A percentile compares a stretch with the other conserved stretches of the same genome.
These are phyloP conservation scores for Gallinago undulata DNA, from an alignment of 2,113 vertebrate species.

Conservation along the genomic window DNA sequence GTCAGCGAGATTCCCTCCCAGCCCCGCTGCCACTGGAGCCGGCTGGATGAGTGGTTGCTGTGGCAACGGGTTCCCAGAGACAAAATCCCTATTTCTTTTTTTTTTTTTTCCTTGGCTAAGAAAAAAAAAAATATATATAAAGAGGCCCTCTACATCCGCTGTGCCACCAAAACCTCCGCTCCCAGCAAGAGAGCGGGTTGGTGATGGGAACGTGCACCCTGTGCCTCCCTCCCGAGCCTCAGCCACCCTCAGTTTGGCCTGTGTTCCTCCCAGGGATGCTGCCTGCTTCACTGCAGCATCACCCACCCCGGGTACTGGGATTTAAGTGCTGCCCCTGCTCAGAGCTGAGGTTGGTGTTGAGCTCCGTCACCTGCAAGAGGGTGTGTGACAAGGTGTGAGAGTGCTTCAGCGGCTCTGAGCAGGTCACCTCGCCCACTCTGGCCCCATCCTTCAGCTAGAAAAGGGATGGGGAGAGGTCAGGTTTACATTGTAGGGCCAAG, in stretches of 20 bases:
- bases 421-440: neutral
- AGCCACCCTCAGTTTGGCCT: accelerated
- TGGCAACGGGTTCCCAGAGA: conserved; percentile 72
- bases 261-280: neutral
- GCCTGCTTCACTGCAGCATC: neutral
- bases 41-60: conserved; percentile 61
- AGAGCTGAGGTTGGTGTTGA: neutral
- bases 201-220: accelerated
- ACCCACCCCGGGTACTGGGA: accelerated
- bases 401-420: neutral
- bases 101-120: neutral
- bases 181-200: accelerated
- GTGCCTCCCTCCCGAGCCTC: neutral
- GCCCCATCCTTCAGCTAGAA: neutral
- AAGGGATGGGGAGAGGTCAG: neutral
- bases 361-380: neutral
- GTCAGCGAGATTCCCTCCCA: conserved; percentile 55
- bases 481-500: neutral
- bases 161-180: accelerated
- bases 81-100: conserved; percentile 11
- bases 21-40: conserved; percentile 41
- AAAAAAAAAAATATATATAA: neutral
- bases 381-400: too few relatives aligned
- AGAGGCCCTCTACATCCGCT: neutral
- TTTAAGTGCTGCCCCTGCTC: neutral